Percentiles rank a stretch among this genome's conserved stretches.
These are phyloP conservation scores for Melanostoma mellinum DNA, from an alignment of 2,888 invertebrate species.

Conservation along the genomic window DNA sequence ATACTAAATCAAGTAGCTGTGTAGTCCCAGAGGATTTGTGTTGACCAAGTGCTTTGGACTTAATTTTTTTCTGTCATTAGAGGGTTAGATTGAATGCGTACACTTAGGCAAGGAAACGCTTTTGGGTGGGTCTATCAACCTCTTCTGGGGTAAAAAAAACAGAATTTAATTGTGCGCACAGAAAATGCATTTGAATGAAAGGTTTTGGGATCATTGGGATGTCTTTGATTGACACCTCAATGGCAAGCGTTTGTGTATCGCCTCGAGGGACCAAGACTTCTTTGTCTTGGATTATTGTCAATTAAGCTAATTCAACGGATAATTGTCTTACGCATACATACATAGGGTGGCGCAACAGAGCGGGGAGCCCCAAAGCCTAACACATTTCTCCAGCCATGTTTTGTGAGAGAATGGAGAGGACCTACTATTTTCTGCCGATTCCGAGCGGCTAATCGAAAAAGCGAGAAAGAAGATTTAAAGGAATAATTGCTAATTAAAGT, in stretches of 20 bases:
- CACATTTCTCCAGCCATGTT: no score
- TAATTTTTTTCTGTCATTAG: not conserved
- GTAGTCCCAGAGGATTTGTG: constrained; percentile 55
- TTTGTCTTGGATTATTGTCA: constrained; percentile 49
- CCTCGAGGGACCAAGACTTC: constrained; percentile 51
- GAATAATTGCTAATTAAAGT: no score
- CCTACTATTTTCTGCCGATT: no score
- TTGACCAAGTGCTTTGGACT: constrained; percentile 30
- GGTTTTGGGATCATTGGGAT: constrained; percentile 43
- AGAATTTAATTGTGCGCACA: constrained; percentile 52
- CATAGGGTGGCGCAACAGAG: no score
- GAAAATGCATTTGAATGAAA: constrained; percentile 64
- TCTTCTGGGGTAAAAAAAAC: constrained; percentile 8
- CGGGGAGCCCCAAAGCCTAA: no score
- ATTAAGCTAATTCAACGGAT: constrained; percentile 61
- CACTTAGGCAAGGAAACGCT: constrained; percentile 41
- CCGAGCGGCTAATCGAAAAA: no score
- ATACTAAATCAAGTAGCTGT: constrained; percentile 15
- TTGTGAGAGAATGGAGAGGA: no score
- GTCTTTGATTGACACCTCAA: constrained; percentile 54
- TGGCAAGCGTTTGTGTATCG: constrained; percentile 28
- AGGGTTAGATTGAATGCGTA: constrained; percentile 58
- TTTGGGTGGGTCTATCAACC: constrained; percentile 4
- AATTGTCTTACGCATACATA: constrained; percentile 10
- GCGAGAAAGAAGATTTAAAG: no score